phyloP scores from a whole-genome alignment of 2,797 vertebrate genomes.

The Catostomus latipinnis region DNA sequence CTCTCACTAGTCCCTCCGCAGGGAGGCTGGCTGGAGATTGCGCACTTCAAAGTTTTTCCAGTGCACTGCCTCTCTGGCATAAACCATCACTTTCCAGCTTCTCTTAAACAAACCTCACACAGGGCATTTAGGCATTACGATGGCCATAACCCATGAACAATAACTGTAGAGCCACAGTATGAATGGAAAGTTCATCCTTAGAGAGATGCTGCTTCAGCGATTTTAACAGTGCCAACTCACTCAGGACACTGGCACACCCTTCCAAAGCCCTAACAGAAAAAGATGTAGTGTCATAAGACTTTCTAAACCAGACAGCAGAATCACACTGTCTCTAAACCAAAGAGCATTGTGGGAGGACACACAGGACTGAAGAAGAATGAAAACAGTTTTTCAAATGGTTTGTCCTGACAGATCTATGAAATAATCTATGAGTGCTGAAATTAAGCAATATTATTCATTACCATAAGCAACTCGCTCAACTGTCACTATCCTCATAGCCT shows the following conservation, averaged over 20 bases:
- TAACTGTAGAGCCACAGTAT: conserved; percentile 1
- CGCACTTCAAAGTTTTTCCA: conserved; percentile 66
- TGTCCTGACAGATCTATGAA: background rate
- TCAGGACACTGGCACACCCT: conserved; percentile 9
- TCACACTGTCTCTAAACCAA: conserved; percentile 1
- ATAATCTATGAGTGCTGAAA: conserved; percentile 3
- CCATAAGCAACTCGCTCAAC: conserved; percentile 4
- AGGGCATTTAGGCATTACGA: conserved; percentile 9
- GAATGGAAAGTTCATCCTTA: conserved; percentile 19
- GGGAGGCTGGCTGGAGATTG: conserved; percentile 53
- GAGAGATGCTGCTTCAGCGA: conserved; percentile 41
- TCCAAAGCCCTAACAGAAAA: conserved; percentile 9
- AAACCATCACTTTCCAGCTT: background rate
- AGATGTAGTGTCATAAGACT: background rate
- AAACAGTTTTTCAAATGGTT: conserved; percentile 1
- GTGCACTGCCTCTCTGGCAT: conserved; percentile 2
- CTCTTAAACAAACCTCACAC: conserved; percentile 13
- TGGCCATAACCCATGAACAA: conserved; percentile 28
- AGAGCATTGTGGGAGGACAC: conserved; percentile 12
- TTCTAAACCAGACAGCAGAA: conserved; percentile 20
- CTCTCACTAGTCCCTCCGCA: conserved; percentile 46
- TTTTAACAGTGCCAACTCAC: conserved; percentile 28
- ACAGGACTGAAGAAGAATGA: background rate
- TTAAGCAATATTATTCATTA: background rate
- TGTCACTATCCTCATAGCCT: conserved; percentile 11